Conservation (phyloP, 37 sponge, comb jelly and placozoan genomes). For the Corticium candelabrum region DNA sequence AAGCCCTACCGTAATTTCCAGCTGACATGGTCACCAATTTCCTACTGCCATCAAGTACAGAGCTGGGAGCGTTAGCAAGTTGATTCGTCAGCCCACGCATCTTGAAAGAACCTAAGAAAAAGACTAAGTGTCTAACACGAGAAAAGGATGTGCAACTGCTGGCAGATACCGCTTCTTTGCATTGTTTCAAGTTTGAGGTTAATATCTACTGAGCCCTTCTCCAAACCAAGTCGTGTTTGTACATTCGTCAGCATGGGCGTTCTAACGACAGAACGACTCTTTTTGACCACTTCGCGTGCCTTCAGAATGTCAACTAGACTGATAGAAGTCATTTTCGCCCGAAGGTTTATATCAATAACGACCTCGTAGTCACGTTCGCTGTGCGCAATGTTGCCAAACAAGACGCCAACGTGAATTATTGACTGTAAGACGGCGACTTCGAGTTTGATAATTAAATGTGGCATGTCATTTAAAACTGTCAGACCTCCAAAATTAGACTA, state of each 20-base stretch:
- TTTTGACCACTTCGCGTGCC: not conserved
- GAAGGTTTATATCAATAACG: no score
- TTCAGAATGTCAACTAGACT: no score
- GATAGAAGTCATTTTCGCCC: no score
- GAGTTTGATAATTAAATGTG: no score
- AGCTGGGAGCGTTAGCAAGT: conserved; percentile 8
- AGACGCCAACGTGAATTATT: no score
- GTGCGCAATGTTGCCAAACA: no score
- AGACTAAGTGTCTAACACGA: not conserved
- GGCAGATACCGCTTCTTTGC: not conserved
- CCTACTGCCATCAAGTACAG: conserved; percentile 15
- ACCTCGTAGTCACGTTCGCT: no score
- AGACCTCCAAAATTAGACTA: no score
- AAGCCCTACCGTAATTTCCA: conserved; percentile 50
- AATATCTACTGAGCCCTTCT: not conserved
- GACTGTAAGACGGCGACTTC: no score
- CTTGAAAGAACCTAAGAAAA: conserved; percentile 8
- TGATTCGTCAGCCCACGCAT: conserved; percentile 17
- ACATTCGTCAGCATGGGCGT: not conserved
- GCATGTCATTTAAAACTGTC: no score
- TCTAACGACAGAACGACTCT: not conserved
- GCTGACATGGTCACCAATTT: conserved; percentile 52
- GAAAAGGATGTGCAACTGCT: not conserved
- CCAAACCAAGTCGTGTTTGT: not conserved
- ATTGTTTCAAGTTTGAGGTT: not conserved